Conservation (phyloP, 1,140 invertebrate species). For the Acromyrmex echinatior region DNA sequence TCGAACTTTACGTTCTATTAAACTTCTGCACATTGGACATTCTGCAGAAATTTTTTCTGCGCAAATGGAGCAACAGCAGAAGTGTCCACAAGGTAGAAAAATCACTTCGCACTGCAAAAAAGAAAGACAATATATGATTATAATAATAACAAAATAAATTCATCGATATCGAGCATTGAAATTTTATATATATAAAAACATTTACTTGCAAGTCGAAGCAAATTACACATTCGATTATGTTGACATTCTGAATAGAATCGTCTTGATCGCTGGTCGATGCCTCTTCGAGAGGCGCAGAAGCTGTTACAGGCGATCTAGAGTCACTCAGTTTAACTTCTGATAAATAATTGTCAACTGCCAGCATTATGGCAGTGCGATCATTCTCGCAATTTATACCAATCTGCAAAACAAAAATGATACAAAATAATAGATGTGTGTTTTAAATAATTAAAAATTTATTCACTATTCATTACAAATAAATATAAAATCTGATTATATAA, state of each 20-base stretch:
- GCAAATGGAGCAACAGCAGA: conserved; percentile 92
- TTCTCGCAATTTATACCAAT: conserved; percentile 88
- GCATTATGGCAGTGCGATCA: conserved; percentile 88
- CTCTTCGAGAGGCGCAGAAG: conserved; percentile 81
- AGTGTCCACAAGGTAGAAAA: conserved; percentile 94
- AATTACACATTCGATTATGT: conserved; percentile 91
- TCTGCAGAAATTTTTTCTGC: conserved; percentile 86
- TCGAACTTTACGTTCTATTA: conserved; percentile 90
- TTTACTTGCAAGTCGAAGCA: conserved; percentile 91
- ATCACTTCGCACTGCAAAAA: conserved; percentile 91
- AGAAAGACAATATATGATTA: conserved; percentile 48
- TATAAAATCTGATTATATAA: too few relatives aligned
- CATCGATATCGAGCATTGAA: not conserved
- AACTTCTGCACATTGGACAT: conserved; percentile 93
- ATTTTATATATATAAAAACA: conserved; percentile 1
- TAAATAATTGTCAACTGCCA: conserved; percentile 88
- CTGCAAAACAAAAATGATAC: conserved; percentile 71
- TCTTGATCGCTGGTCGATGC: conserved; percentile 85
- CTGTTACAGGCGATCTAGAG: conserved; percentile 53
- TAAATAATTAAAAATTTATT: not conserved
- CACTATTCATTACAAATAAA: too few relatives aligned
- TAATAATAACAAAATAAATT: conserved; percentile 16
- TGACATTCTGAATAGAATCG: conserved; percentile 72
- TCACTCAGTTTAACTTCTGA: conserved; percentile 82
- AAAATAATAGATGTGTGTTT: not conserved